Base-by-base conservation (phyloP, 2,888 invertebrate genomes). In the Plusia festucae region DNA sequence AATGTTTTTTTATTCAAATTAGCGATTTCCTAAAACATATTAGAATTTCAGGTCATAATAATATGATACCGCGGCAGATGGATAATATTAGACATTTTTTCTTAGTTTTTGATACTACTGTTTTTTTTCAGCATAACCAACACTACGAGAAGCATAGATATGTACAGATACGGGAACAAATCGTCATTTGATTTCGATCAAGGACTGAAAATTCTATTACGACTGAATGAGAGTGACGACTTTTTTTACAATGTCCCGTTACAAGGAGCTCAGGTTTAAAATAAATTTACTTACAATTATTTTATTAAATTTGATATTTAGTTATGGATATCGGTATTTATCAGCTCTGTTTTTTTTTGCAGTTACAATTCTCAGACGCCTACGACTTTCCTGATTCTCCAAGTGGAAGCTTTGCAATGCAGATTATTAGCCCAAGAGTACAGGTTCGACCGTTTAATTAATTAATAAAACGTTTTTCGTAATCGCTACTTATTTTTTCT, bases 301-400 rank as follows among this genome's bases (percentile, higher is more conserved):
- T 5, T 16, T 8, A 30, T n/a, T n/a, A n/a, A n/a, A n/a, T n/a
- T n/a, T n/a, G n/a, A 13, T 8, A 22, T 52, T 49, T 16, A 16
- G 3, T 24, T 44, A 44, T 16, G 7, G 15, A 18, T 24, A 15
- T 20, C 20, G 2, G 16, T 40, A 13, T 27, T 27, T 27, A 20
- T 18, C 15, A 20, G 18, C 2, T 22, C 3, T 8, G 13, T 9
- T 27, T 27, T 56, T 27, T 56, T 60, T 89, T 91, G 30, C 84
- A 96, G 96, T 82, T 96, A 44, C 92, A 96, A 75, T 92, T 96
- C 70, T 96, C 96, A 53, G 93, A 95, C 68, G 92, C 96, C 0
- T 92, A 94, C 53, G 96, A 96, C 82, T 96, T 95, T 82, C 96
- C 96, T 16, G 96, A 96, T 77, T 91, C 93, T 0, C 92, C 95